Evolutionary conservation across 2,888 invertebrate species (phyloP).

Genomic region (Eupithecia subumbrata): DNA sequence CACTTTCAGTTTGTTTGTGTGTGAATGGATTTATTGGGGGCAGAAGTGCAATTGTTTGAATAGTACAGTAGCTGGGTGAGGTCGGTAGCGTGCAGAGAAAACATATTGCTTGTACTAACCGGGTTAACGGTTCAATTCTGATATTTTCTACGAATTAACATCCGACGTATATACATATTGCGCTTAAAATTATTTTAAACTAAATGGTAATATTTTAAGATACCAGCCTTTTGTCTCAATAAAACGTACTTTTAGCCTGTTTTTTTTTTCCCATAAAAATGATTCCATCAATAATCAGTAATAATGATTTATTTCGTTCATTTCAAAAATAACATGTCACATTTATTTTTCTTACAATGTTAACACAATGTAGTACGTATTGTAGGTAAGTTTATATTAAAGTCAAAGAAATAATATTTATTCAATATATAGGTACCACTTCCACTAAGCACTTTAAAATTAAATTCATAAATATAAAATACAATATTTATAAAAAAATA

Average conservation of each 20-base stretch:
- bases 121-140: not conserved
- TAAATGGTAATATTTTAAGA: not conserved
- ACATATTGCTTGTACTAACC: not conserved
- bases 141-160: not conserved
- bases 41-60: slow-evolving; percentile 28
- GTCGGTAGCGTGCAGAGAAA: not conserved
- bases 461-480: too few relatives aligned
- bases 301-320: too few relatives aligned
- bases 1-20: slow-evolving; percentile 48
- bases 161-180: not conserved
- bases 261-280: not conserved
- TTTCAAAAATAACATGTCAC: too few relatives aligned
- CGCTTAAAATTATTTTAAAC: not conserved
- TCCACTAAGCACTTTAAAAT: too few relatives aligned
- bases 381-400: too few relatives aligned
- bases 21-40: slow-evolving; percentile 28
- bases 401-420: too few relatives aligned
- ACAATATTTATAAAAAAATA: too few relatives aligned
- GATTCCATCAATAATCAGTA: too few relatives aligned
- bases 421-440: too few relatives aligned
- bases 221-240: not conserved
- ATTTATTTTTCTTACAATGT: too few relatives aligned
- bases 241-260: not conserved
- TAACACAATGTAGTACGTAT: too few relatives aligned
- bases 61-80: not conserved